A percentile compares a stretch with the other conserved stretches of the same genome.
phyloP scores from a whole-genome alignment of 2,113 vertebrate species.

The Lichenostomus cassidix region DNA sequence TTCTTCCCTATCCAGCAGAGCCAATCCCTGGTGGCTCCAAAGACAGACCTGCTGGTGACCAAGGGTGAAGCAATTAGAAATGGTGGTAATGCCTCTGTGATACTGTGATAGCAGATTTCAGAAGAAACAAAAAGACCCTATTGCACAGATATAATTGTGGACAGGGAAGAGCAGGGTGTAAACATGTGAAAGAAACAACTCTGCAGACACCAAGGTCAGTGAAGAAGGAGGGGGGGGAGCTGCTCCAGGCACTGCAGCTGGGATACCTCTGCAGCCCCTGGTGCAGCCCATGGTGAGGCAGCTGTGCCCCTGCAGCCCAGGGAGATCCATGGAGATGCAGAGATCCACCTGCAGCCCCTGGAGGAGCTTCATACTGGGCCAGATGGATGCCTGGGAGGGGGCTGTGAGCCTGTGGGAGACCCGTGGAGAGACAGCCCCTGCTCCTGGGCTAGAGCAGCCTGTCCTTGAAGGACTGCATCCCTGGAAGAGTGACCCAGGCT shows the following conservation, averaged over 20 bases:
- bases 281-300: background rate
- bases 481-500: background rate
- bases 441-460: too few relatives aligned
- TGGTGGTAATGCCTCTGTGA: too few relatives aligned
- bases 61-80: background rate
- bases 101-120: background rate
- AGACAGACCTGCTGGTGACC: background rate
- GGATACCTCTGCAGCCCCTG: background rate
- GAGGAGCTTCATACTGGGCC: background rate
- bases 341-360: background rate
- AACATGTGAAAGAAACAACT: background rate
- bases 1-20: background rate
- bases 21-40: background rate
- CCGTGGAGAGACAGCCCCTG: too few relatives aligned
- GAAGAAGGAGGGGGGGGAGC: background rate
- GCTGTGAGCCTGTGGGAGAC: background rate
- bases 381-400: background rate
- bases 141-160: background rate
- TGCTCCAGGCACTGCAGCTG: background rate
- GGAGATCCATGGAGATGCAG: background rate
- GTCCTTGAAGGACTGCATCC: background rate
- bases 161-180: background rate
- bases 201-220: background rate
- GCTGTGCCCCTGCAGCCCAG: background rate
- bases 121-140: background rate